Percentiles rank a stretch among this genome's conserved stretches.
Evolutionary conservation across 2,888 invertebrate species (phyloP).

Genomic region (Meta bourneti): DNA sequence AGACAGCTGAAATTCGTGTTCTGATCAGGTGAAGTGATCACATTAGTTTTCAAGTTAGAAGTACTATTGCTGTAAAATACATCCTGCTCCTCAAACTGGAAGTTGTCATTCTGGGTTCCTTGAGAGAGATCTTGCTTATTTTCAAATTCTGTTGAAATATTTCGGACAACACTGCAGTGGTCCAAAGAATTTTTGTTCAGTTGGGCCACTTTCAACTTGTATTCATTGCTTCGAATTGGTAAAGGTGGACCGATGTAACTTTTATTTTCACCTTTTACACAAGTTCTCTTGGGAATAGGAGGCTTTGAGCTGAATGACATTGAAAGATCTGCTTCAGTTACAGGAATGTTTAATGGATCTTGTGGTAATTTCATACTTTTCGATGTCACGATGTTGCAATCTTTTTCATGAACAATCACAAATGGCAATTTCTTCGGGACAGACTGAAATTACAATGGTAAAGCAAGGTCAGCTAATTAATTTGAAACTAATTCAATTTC

Average conservation of each 20-base stretch:
- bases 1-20: slow-evolving; percentile 64
- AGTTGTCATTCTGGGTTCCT: slow-evolving; percentile 42
- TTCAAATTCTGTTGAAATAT: slow-evolving; percentile 12
- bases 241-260: slow-evolving; percentile 41
- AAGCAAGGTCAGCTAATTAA: background rate
- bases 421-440: background rate
- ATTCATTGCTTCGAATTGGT: slow-evolving; percentile 23
- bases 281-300: slow-evolving; percentile 59
- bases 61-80: slow-evolving; percentile 34
- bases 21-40: slow-evolving; percentile 42
- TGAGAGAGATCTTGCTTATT: slow-evolving; percentile 41
- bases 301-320: slow-evolving; percentile 31
- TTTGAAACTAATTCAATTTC: background rate
- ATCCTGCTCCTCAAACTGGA: slow-evolving; percentile 45
- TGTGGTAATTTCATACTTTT: background rate
- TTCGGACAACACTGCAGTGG: background rate
- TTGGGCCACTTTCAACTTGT: background rate
- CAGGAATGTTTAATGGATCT: background rate
- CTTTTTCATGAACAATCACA: slow-evolving; percentile 36
- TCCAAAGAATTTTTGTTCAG: background rate
- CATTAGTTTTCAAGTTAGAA: slow-evolving; percentile 19
- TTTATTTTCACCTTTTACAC: slow-evolving; percentile 38
- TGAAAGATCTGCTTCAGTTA: slow-evolving; percentile 2
- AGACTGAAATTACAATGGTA: background rate
- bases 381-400: background rate